Conservation (phyloP, 2,888 invertebrate genomes). For the Nomada lathburiana region DNA sequence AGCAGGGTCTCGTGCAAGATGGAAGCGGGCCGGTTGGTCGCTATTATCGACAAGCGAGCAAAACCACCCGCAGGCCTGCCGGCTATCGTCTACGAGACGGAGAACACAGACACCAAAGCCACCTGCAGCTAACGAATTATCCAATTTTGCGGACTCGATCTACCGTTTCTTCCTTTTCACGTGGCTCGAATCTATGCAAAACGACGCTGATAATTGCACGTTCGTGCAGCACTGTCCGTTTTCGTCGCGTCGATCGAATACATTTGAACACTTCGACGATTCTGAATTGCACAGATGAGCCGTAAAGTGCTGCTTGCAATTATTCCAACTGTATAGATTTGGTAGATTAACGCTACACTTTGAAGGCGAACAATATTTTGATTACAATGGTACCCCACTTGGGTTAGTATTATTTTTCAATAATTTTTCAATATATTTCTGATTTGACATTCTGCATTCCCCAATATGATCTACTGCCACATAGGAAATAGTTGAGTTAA, state of each 20-base stretch:
- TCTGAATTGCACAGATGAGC: not conserved
- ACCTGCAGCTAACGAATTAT: slow-evolving; percentile 72
- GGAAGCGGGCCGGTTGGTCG: slow-evolving; percentile 61
- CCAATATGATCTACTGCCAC: no score
- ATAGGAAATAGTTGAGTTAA: no score
- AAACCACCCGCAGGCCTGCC: slow-evolving; percentile 62
- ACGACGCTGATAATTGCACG: slow-evolving; percentile 7
- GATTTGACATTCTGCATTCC: no score
- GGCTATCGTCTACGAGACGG: slow-evolving; percentile 47
- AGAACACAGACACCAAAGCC: slow-evolving; percentile 35
- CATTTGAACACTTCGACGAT: not conserved
- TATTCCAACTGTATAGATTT: no score
- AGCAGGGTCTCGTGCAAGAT: slow-evolving; percentile 46
- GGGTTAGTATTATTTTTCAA: no score
- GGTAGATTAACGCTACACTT: no score
- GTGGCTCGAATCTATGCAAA: slow-evolving; percentile 27
- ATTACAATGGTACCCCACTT: no score
- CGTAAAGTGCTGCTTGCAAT: no score
- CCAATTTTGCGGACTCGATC: slow-evolving; percentile 61
- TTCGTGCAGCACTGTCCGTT: not conserved
- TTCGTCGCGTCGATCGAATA: not conserved
- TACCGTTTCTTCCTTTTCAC: slow-evolving; percentile 20
- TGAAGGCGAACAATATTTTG: no score
- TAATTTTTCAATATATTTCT: no score
- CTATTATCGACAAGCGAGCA: slow-evolving; percentile 63